phyloP scores from a whole-genome alignment of 2,797 vertebrate genomes.

The Phoeniculus purpureus region DNA sequence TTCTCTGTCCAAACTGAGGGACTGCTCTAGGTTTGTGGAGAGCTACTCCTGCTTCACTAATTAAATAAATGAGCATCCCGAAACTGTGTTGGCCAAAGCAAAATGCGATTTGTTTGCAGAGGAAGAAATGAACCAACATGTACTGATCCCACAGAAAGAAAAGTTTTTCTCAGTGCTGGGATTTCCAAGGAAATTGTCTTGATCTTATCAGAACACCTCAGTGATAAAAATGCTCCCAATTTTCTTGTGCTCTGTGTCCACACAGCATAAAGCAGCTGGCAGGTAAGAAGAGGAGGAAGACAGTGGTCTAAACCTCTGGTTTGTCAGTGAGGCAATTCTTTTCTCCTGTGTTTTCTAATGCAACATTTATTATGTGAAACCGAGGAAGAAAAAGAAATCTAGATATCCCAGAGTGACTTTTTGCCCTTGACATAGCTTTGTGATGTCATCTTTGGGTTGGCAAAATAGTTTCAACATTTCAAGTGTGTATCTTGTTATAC shows the following conservation, averaged over 20 bases:
- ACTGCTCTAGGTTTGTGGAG: neutral
- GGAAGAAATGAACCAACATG: neutral
- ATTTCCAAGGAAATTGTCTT: neutral
- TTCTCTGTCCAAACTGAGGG: neutral
- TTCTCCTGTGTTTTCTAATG: neutral
- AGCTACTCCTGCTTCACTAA: neutral
- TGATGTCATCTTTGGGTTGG: neutral
- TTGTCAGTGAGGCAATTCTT: neutral
- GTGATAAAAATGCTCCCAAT: neutral
- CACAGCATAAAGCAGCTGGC: neutral
- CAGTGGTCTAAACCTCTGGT: neutral
- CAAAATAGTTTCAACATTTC: conserved; percentile 34
- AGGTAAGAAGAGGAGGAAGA: neutral
- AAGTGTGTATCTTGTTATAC: neutral
- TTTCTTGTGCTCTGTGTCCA: neutral
- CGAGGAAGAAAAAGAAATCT: neutral
- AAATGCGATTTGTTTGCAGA: neutral
- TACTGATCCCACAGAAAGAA: neutral
- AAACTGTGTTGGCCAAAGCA: neutral
- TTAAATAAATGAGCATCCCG: neutral
- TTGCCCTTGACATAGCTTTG: conserved; percentile 29
- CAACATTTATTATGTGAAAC: neutral
- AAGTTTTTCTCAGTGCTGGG: neutral
- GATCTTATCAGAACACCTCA: neutral
- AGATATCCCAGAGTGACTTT: neutral